phyloP scores from a whole-genome alignment of 2,888 invertebrate genomes.

The Anticlea derivata region DNA sequence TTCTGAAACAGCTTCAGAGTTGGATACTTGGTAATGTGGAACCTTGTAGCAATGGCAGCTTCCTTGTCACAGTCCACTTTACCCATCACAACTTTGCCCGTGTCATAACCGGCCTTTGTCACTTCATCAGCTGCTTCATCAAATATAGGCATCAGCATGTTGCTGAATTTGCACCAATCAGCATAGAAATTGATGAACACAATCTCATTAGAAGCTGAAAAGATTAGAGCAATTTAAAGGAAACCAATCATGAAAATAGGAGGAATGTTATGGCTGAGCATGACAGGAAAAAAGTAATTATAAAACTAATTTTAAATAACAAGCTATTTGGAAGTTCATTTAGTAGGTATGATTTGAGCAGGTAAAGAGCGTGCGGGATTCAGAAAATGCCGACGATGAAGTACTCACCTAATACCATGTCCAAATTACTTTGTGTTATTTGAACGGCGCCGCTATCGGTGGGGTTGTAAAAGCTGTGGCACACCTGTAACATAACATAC shows the following conservation, averaged over 20 bases:
- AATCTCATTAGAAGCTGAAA: constrained; percentile 96
- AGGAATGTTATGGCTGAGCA: too few species aligned
- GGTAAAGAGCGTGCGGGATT: constrained; percentile 14
- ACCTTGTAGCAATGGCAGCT: constrained; percentile 92
- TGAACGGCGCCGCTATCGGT: constrained; percentile 92
- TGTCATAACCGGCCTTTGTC: constrained; percentile 88
- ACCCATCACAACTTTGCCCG: constrained; percentile 95
- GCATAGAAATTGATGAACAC: constrained; percentile 99
- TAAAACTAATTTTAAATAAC: neutral
- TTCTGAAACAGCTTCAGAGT: constrained; percentile 97
- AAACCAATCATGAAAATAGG: neutral
- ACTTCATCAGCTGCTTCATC: constrained; percentile 97
- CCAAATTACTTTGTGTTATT: constrained; percentile 91
- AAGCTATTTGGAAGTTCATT: neutral
- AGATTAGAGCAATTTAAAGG: neutral
- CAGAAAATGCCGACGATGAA: constrained; percentile 36
- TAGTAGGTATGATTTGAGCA: neutral
- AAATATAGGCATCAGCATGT: constrained; percentile 97
- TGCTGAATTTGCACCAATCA: constrained; percentile 99
- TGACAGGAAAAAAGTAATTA: neutral
- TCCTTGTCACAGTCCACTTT: constrained; percentile 99
- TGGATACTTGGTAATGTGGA: constrained; percentile 99
- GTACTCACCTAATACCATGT: constrained; percentile 91
- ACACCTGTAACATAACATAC: constrained; percentile 76
- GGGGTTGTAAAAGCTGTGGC: constrained; percentile 87